Conservation (phyloP, 1,140 invertebrate species). For the Apocrypta bakeri region DNA sequence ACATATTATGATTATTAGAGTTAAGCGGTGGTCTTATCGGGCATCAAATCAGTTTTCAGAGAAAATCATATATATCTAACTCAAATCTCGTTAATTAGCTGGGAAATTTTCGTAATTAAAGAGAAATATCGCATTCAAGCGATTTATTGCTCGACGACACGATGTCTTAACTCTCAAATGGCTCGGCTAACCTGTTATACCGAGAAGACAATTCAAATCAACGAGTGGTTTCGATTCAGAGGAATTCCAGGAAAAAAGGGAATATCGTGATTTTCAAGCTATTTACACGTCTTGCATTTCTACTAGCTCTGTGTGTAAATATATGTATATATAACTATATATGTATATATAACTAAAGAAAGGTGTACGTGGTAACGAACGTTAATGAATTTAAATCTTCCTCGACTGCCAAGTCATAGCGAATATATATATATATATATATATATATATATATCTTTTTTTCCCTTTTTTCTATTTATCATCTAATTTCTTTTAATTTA, state of each 20-base stretch:
- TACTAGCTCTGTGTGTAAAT: background rate
- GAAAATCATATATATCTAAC: no score
- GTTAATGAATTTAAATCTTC: slow-evolving; percentile 9
- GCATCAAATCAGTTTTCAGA: no score
- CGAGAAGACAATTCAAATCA: background rate
- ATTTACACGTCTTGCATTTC: no score
- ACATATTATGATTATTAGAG: slow-evolving; percentile 1
- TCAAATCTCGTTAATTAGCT: no score
- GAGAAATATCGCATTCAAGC: background rate
- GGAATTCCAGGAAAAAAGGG: background rate
- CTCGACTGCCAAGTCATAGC: background rate
- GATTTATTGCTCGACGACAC: background rate
- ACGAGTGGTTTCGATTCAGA: background rate
- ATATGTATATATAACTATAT: background rate
- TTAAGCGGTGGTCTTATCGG: background rate
- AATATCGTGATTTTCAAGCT: background rate
- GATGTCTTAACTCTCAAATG: background rate
- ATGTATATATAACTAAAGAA: no score
- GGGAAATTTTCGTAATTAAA: background rate
- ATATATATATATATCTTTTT: no score
- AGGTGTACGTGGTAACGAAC: background rate
- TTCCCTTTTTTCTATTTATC: background rate
- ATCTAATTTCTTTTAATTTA: background rate
- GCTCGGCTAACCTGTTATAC: background rate
- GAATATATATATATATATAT: no score